phyloP scores from a whole-genome alignment of 2,797 vertebrate genomes.

The Pogonophryne albipinna region DNA sequence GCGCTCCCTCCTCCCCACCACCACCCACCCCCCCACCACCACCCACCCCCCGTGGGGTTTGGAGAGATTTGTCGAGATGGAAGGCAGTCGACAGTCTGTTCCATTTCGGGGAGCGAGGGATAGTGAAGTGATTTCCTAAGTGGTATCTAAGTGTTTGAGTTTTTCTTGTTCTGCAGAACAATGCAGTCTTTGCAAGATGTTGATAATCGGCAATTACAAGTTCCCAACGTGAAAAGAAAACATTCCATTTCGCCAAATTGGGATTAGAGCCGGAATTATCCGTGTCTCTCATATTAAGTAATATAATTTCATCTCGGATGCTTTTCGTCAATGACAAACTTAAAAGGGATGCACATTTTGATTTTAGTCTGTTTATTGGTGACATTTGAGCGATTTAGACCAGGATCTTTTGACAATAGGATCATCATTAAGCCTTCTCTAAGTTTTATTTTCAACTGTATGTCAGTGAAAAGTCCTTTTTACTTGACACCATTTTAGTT shows the following conservation, averaged over 20 bases:
- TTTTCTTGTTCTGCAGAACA: slow-evolving; percentile 43
- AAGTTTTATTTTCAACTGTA: not conserved
- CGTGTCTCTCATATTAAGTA: not conserved
- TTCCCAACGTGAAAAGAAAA: slow-evolving; percentile 33
- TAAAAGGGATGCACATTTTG: not conserved
- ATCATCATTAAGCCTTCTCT: not conserved
- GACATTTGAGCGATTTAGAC: not conserved
- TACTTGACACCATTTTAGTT: slow-evolving; percentile 11
- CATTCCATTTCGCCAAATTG: slow-evolving; percentile 17
- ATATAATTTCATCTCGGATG: not conserved
- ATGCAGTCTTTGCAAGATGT: slow-evolving; percentile 31
- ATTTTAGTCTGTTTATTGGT: not conserved
- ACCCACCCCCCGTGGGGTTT: slow-evolving; percentile 29
- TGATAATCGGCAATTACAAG: slow-evolving; percentile 61
- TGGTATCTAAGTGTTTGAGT: slow-evolving; percentile 50
- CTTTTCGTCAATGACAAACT: not conserved
- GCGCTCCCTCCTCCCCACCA: not conserved
- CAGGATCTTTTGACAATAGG: not conserved
- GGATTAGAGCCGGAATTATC: slow-evolving; percentile 36
- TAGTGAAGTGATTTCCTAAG: slow-evolving; percentile 62
- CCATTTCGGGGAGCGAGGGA: slow-evolving; percentile 42
- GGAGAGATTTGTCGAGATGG: slow-evolving; percentile 53
- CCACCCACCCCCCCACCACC: not conserved
- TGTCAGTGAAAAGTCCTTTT: slow-evolving; percentile 17
- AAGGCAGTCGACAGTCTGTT: slow-evolving; percentile 63